These are phyloP conservation scores for Delphinus delphis DNA, from an alignment of 2,113 vertebrate genomes.

Conservation along the genomic window DNA sequence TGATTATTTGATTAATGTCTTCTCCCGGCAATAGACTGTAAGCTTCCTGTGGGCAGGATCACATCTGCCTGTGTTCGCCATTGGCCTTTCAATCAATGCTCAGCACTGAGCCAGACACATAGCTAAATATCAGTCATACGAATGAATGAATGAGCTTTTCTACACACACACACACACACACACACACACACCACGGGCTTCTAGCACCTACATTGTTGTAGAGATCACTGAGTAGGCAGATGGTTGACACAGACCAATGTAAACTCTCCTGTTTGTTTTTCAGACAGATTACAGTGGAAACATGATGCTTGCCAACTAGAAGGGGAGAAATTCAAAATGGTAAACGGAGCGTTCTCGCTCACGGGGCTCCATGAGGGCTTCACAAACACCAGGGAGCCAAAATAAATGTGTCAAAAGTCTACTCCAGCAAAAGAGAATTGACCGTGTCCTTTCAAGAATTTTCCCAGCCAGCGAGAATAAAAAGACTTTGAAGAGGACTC, in stretches of 20 bases:
- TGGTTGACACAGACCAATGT: neutral
- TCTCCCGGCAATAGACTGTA: neutral
- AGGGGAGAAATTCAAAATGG: slow-evolving; percentile 16
- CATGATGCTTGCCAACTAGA: neutral
- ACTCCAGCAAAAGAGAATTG: neutral
- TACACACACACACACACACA: neutral
- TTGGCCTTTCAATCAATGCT: neutral
- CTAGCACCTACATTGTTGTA: neutral
- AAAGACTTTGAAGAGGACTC: neutral
- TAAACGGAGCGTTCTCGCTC: neutral
- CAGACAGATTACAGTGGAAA: slow-evolving; percentile 3
- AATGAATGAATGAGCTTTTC: neutral
- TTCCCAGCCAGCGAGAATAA: neutral
- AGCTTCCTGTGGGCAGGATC: neutral
- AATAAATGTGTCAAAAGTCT: slow-evolving; percentile 34
- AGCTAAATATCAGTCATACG: neutral
- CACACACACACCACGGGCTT: neutral
- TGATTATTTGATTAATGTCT: neutral
- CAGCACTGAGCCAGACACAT: neutral
- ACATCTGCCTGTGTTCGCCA: neutral
- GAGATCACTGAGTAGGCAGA: neutral
- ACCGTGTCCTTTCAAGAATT: slow-evolving; percentile 52
- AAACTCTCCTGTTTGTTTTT: slow-evolving; percentile 52
- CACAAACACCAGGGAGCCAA: slow-evolving; percentile 21
- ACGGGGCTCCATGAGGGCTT: neutral